Conservation (phyloP, 2,797 vertebrate species). For the Psittacula derbiana region DNA sequence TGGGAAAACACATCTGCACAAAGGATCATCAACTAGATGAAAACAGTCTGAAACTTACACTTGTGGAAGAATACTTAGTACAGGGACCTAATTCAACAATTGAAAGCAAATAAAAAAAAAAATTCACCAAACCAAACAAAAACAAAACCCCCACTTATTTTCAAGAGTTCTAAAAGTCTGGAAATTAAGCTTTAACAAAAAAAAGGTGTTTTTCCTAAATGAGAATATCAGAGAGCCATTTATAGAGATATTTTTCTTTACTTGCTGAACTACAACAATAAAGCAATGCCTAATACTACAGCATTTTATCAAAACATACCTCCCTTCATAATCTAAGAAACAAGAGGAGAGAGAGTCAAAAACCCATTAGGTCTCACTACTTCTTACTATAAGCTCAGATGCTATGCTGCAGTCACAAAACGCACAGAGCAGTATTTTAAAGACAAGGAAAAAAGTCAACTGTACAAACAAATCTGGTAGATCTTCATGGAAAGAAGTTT, state of each 20-base stretch:
- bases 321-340: neutral
- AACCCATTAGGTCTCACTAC: neutral
- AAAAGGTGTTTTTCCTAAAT: neutral
- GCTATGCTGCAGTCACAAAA: neutral
- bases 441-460: neutral
- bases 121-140: neutral
- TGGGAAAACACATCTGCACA: neutral
- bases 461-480: neutral
- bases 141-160: neutral
- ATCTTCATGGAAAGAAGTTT: neutral
- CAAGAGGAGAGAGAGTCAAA: neutral
- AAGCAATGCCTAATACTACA: neutral
- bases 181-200: neutral
- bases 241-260: neutral
- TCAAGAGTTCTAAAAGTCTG: neutral
- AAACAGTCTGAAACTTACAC: neutral
- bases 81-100: neutral
- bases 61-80: neutral
- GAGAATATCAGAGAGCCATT: too few species aligned
- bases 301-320: neutral
- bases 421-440: neutral
- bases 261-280: neutral
- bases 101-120: neutral
- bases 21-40: neutral
- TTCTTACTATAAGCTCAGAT: neutral